Evolutionary conservation across 1,140 invertebrate genomes (phyloP).

Genomic region (Leptinotarsa undecemlineata): DNA sequence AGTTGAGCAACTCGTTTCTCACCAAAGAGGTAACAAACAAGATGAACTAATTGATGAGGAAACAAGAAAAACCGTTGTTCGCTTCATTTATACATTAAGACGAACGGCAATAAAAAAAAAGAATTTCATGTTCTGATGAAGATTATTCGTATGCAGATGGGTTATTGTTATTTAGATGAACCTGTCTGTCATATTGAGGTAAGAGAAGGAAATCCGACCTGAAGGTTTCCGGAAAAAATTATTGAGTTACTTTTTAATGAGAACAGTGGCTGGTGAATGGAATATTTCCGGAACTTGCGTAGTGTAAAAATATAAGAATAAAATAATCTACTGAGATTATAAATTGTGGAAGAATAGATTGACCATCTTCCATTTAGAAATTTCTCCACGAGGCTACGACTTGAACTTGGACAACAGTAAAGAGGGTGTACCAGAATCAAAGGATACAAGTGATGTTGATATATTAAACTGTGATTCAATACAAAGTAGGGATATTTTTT

Average conservation of each 20-base stretch:
- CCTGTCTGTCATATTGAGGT: background rate
- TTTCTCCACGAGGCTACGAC: no score
- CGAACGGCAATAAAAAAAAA: no score
- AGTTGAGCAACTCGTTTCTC: background rate
- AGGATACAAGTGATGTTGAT: no score
- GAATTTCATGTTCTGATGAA: background rate
- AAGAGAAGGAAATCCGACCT: background rate
- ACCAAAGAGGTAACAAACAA: background rate
- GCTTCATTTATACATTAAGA: background rate
- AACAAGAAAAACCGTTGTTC: background rate
- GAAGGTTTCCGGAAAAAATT: background rate
- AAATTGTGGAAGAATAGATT: no score
- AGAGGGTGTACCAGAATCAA: no score
- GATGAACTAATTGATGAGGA: background rate
- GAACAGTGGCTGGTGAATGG: background rate
- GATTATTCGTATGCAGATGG: background rate
- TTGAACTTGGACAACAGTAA: no score
- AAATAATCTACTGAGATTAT: no score
- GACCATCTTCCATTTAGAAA: no score
- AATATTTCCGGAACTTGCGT: no score
- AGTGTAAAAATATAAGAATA: no score
- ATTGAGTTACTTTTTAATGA: background rate
- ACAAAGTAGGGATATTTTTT: no score
- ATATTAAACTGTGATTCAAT: no score
- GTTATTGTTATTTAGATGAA: background rate